Evolutionary conservation across 2,888 invertebrate genomes (phyloP), one percentile per base, ranked within the genome.

Genomic region (Philereme transversata): DNA sequence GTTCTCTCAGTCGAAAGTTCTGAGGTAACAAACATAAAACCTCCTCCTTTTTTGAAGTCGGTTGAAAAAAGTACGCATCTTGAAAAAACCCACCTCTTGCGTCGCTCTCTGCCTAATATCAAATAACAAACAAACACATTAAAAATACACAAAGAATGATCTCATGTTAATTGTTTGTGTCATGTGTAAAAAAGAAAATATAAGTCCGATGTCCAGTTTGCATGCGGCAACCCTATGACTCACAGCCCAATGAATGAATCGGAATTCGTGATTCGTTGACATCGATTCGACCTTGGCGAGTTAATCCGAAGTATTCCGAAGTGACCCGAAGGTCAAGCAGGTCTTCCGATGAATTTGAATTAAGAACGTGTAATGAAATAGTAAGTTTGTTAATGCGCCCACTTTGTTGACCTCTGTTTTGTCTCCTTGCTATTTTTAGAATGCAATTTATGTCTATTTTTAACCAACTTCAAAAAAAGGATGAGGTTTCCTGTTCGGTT

Each of bases 281-380:
- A 77, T 75, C 75, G 70, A 63, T 61, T 66, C 70, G 79, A 81
- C 81, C 81, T 81, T 81, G 81, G 63, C 70, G 71, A 73, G 69
- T 67, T 75, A 74, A 76, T 71, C 74, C 77, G 74, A 68, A 56
- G 59, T 74, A 74, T 75, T 76, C 77, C 73, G 64, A 70, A 63
- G 36, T 52, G 68, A 58, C 62, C 63, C 46, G 67, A 73, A 69
- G 79, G 79, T 79, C 79, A 79, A 75, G 68, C 71, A 71, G 73
- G 68, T 73, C 53, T 61, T 66, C 67, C 51, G 45, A 48, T 71
- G 68, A 72, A 72, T 72, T 72, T 69, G 67, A 72, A 74, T 74
- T 71, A 70, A 54, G 53, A 70, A 60, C 57, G 55, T 35, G 34
- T 36, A 52, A 41, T 46, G 49, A 53, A 46, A 50, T 65, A 53